A percentile compares a stretch with the other conserved stretches of the same genome.
Evolutionary conservation across 1,140 invertebrate species (phyloP).

Genomic region (Tenebrio molitor): DNA sequence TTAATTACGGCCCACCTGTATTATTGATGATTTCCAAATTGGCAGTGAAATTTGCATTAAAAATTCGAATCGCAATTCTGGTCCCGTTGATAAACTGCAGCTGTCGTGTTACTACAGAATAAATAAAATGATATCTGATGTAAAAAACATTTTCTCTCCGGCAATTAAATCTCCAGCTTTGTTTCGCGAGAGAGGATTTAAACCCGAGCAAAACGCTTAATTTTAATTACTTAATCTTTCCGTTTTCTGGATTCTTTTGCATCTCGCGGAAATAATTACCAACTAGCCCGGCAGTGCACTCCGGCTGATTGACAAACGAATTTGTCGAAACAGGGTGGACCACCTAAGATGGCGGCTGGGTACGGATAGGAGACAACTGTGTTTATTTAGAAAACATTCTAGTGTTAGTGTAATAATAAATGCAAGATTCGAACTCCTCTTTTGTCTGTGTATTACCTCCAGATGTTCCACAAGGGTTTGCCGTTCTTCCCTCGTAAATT

Average conservation of each 20-base stretch:
- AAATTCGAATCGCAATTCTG: too few relatives aligned
- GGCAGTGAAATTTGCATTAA: too few relatives aligned
- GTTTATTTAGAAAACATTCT: constrained; percentile 30
- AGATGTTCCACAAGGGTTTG: constrained; percentile 21
- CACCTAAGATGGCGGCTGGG: neutral
- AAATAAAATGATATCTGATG: constrained; percentile 21
- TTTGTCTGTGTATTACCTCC: constrained; percentile 6
- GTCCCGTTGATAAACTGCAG: constrained; percentile 1
- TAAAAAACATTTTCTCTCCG: constrained; percentile 5
- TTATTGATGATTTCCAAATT: too few relatives aligned
- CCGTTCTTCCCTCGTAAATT: constrained; percentile 16
- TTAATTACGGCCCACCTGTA: too few relatives aligned
- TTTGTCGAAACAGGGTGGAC: too few relatives aligned
- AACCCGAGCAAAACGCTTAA: constrained; percentile 27
- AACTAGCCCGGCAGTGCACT: too few relatives aligned
- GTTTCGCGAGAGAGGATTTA: neutral
- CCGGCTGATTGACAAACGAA: too few relatives aligned
- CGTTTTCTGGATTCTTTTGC: constrained; percentile 7
- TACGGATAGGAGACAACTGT: neutral
- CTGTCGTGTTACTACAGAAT: constrained; percentile 3
- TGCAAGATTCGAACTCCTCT: constrained; percentile 20
- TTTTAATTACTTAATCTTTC: constrained; percentile 17
- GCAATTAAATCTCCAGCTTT: constrained; percentile 27
- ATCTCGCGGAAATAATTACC: neutral
- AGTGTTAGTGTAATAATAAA: constrained; percentile 17